Evolutionary conservation across 2,113 vertebrate genomes (phyloP), one percentile per base, ranked within the genome.

Genomic region (Cercocebus atys): DNA sequence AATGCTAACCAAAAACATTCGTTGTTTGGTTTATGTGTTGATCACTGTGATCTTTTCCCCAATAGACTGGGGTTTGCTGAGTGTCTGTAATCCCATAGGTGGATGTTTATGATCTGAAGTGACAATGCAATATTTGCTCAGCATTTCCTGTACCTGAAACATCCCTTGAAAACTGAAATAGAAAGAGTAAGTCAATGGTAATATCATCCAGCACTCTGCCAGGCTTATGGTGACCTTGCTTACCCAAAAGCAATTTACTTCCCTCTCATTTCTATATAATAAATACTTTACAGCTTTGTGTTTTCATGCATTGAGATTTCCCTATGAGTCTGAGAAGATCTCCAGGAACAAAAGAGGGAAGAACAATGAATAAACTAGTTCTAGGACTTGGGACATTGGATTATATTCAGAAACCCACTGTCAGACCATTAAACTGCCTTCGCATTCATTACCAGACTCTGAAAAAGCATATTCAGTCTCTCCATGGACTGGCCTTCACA

Each of bases 81-180:
- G 6, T 70, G 25, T 83, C 75, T 92, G 0, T 94, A 95, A 84
- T 80, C 40, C 81, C 20, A 52, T 13, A 84, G 38, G 47, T 81
- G 94, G 6, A 22, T 86, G 22, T 97, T 92, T 68, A 57, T 90
- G 68, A 88, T 61, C 81, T 94, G 93, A 81, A 70, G 27, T 94
- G 47, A 79, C 82, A 43, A 92, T 5, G 9, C 16, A 59, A 8
- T 93, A 20, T 95, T 87, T 90, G 23, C 52, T 89, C 40, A 84
- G 40, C 2, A 9, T 93, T 88, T 94, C 9, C 35, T 50, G 14
- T 52, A 68, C 7, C 13, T 68, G 45, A 84, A 96, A 93, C 4
- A 66, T 35, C 23, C 43, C n/a, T 94, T 76, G 59, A 83, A 91
- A 95, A 85, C 23, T 45, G 57, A 95, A 70, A 83, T 87, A 75